Percentiles rank a stretch among this genome's conserved stretches.
Conservation (phyloP, 1,140 invertebrate genomes). For the Dreissena rostriformis region DNA sequence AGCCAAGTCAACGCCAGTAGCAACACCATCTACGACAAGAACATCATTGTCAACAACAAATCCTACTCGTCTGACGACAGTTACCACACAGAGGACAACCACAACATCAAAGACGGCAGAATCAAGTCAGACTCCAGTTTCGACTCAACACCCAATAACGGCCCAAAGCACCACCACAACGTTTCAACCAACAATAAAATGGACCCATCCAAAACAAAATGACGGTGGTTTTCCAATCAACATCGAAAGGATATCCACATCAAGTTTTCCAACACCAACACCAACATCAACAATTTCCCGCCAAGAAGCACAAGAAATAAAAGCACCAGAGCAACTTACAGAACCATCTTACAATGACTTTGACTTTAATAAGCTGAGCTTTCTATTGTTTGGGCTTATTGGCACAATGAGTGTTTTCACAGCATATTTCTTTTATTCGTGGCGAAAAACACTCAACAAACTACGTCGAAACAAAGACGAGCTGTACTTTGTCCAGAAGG, state of each 20-base stretch:
- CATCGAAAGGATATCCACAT: background rate
- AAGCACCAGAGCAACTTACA: background rate
- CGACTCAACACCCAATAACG: background rate
- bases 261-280: background rate
- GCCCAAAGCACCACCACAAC: background rate
- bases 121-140: background rate
- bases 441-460: constrained; percentile 13
- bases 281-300: background rate
- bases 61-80: background rate
- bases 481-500: constrained; percentile 43
- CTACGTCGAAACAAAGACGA: constrained; percentile 30
- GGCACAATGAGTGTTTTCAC: background rate
- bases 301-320: background rate
- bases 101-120: background rate
- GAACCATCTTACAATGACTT: background rate
- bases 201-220: background rate
- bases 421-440: constrained; percentile 2
- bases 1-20: background rate
- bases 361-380: constrained; percentile 20
- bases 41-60: constrained; percentile 14
- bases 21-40: constrained; percentile 5
- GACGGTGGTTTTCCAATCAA: background rate
- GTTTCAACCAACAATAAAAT: background rate
- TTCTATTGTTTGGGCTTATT: constrained; percentile 33
- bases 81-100: background rate